Base-by-base conservation (phyloP, 2,113 vertebrate species). In the Taurulus bubalis region DNA sequence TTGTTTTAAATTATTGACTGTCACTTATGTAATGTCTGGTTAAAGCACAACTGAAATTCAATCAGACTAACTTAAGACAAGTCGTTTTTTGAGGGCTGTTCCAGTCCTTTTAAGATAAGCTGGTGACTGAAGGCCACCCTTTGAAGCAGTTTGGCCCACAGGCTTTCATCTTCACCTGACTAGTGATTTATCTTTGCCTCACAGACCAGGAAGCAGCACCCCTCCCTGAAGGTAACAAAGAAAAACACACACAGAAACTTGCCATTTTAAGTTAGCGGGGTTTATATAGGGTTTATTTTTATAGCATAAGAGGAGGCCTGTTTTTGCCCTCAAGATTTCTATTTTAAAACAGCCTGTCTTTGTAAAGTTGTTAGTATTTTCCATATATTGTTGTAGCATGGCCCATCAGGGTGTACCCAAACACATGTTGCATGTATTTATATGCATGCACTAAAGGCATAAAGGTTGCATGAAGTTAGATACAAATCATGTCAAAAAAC, bases 141-240 rank as follows among this genome's bases (percentile, higher is more conserved):
- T 91, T 89, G 84, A 91, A 91, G 90, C 85, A 84, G 75, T 88
- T 87, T 89, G 84, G 84, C 88, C 88, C 82, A 77, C 51, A 85
- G 88, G 84, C 91, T 92, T 92, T 92, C 87, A 91, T 92, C 89
- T 90, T 88, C 77, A 91, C 87, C 91, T 92, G 87, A 89, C 87
- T 85, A 63, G 87, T 87, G 82, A 92, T 92, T 92, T 91, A 91
- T 92, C 90, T 87, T 86, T 71, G 81, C 85, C 85, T 89, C 86
- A 80, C 87, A 89, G 90, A 88, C 79, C 80, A 87, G 87, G 82
- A 85, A 82, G 72, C 85, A 80, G 71, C 58, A 75, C 69, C 80
- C 80, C 77, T 91, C 88, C 91, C 75, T 88, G 40, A 75, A 85
- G 88, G 76, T 80, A 85, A 74, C 72, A 80, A 78, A 83, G 79